phyloP scores from a whole-genome alignment of 2,888 invertebrate species.

The Plusia festucae region DNA sequence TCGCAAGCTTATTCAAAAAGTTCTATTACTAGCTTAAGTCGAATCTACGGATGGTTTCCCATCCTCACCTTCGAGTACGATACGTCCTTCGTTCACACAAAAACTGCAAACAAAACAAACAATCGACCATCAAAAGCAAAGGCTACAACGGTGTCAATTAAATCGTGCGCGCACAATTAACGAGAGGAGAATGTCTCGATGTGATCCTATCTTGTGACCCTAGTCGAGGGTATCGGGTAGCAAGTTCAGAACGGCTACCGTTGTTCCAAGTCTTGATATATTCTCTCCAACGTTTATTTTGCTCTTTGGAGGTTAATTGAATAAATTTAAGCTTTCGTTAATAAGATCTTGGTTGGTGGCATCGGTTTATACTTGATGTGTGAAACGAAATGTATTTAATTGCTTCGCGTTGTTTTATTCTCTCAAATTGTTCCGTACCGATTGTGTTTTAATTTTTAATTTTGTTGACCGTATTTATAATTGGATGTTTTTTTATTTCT shows the following conservation, averaged over 20 bases:
- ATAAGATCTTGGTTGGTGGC: constrained; percentile 56
- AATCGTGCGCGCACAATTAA: constrained; percentile 80
- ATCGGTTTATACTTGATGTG: constrained; percentile 23
- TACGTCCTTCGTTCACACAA: constrained; percentile 6
- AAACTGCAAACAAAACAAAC: constrained; percentile 42
- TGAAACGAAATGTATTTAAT: constrained; percentile 15
- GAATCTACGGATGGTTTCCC: too few species aligned
- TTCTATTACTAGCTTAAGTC: too few species aligned
- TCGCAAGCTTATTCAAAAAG: too few species aligned
- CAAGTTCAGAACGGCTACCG: constrained; percentile 82
- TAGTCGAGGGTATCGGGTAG: constrained; percentile 79
- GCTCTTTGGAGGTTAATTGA: constrained; percentile 78
- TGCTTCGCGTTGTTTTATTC: constrained; percentile 2
- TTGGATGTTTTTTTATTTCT: neutral
- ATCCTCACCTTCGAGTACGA: neutral
- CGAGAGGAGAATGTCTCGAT: constrained; percentile 76
- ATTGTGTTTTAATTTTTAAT: neutral
- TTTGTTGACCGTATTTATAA: neutral
- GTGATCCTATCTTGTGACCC: constrained; percentile 84
- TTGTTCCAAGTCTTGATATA: constrained; percentile 80
- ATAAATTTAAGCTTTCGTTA: constrained; percentile 62
- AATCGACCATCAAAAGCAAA: constrained; percentile 52
- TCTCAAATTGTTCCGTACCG: neutral
- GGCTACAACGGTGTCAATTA: constrained; percentile 78
- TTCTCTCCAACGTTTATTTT: constrained; percentile 75